Evolutionary conservation across 2,113 vertebrate genomes (phyloP).

Genomic region (Pollimyrus isidori): DNA sequence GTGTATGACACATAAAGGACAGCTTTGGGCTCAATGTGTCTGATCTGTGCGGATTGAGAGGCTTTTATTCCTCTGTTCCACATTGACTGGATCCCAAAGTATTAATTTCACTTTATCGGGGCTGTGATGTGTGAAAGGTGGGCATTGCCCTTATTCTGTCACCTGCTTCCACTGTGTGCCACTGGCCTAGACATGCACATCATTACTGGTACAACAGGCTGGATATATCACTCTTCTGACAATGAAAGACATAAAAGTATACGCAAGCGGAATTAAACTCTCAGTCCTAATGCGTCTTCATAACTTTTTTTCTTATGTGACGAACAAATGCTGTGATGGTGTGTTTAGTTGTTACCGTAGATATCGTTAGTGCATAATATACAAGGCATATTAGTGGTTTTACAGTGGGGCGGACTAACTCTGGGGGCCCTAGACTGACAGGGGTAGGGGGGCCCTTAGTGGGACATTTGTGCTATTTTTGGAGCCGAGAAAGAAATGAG

Average conservation of each 20-base stretch:
- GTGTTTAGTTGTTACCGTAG: not conserved
- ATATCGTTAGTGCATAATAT: not conserved
- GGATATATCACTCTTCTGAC: slow-evolving; percentile 63
- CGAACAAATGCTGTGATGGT: not conserved
- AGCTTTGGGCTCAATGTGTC: slow-evolving; percentile 6
- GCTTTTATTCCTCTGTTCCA: slow-evolving; percentile 17
- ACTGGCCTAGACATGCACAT: slow-evolving; percentile 51
- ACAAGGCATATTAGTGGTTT: not conserved
- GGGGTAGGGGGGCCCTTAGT: not conserved
- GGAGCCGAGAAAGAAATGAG: not conserved
- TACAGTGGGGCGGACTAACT: not conserved
- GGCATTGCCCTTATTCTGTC: slow-evolving; percentile 63
- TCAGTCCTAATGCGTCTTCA: slow-evolving; percentile 38
- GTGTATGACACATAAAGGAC: slow-evolving; percentile 15
- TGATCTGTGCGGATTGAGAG: slow-evolving; percentile 27
- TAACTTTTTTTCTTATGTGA: slow-evolving; percentile 8
- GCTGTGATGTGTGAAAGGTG: slow-evolving; percentile 38
- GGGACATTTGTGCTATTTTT: not conserved
- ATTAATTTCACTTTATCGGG: slow-evolving; percentile 35
- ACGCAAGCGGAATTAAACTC: slow-evolving; percentile 35
- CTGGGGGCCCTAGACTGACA: not conserved
- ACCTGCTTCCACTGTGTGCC: slow-evolving; percentile 49
- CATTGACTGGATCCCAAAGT: slow-evolving; percentile 22
- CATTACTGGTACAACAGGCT: slow-evolving; percentile 46
- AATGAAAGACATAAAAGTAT: slow-evolving; percentile 47